Evolutionary conservation across 30 jellyfish, hydroid and myxozoan species (phyloP).

Genomic region (Cassiopea xamachana): DNA sequence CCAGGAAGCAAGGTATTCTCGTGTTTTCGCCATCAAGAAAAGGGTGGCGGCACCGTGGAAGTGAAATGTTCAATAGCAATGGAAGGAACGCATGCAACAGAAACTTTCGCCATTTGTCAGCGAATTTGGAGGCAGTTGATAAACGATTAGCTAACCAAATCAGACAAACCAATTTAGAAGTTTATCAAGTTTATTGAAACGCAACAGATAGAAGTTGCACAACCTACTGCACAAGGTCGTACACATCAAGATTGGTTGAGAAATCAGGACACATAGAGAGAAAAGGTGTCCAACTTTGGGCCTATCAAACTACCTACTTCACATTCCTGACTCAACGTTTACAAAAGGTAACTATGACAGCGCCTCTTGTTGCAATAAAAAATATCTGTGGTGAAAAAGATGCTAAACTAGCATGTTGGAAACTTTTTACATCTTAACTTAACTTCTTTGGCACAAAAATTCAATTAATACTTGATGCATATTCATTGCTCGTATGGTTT

Average conservation of each 20-base stretch:
- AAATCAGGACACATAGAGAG: not conserved
- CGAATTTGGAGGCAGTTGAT: not conserved
- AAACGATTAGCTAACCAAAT: not conserved
- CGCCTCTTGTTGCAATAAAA: not conserved
- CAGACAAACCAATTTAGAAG: not conserved
- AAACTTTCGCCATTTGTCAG: not conserved
- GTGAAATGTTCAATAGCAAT: not conserved
- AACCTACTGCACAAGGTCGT: not conserved
- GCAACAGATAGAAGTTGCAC: not conserved
- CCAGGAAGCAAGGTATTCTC: not conserved
- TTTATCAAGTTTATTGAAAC: not conserved
- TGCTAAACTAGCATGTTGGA: not conserved
- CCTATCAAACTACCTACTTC: not conserved
- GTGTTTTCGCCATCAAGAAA: not conserved
- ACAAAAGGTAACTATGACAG: not conserved
- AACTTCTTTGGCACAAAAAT: not conserved
- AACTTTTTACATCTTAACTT: not conserved
- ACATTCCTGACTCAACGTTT: not conserved
- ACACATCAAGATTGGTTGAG: not conserved
- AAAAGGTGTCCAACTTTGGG: not conserved
- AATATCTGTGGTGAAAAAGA: not conserved
- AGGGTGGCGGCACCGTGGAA: not conserved
- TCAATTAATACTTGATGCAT: slow-evolving; percentile 2
- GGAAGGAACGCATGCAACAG: not conserved
- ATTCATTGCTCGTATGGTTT: not conserved